phyloP scores from a whole-genome alignment of 2,113 vertebrate genomes.

The Todiramphus saurophagus region DNA sequence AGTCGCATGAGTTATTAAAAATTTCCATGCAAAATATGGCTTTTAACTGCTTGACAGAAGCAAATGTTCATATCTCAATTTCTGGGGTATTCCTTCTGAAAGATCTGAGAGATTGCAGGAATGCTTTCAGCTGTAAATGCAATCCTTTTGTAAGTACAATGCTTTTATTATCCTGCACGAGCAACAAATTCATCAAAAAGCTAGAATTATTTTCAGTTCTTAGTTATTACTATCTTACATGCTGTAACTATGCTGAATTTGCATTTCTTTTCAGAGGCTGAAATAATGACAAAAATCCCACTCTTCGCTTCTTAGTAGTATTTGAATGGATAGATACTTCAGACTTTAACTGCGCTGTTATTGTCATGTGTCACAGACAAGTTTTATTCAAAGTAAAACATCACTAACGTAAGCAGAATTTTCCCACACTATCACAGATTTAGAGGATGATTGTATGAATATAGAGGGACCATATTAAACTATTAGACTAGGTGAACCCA shows the following conservation, averaged over 20 bases:
- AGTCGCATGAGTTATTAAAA: neutral
- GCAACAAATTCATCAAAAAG: neutral
- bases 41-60: neutral
- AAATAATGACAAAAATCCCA: neutral
- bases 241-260: neutral
- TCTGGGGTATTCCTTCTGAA: neutral
- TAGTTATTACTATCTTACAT: neutral
- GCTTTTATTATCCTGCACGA: neutral
- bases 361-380: neutral
- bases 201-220: neutral
- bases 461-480: neutral
- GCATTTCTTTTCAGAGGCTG: neutral
- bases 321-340: neutral
- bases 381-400: neutral
- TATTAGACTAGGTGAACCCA: neutral
- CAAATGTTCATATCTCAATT: neutral
- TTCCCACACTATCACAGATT: neutral
- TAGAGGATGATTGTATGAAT: neutral
- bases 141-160: neutral
- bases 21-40: neutral
- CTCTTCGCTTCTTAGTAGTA: neutral
- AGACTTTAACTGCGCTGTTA: neutral
- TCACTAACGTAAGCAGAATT: neutral
- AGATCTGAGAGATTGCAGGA: neutral
- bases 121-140: neutral